These are phyloP conservation scores for Psettodes erumei DNA, from an alignment of 2,113 vertebrate genomes.

Conservation along the genomic window DNA sequence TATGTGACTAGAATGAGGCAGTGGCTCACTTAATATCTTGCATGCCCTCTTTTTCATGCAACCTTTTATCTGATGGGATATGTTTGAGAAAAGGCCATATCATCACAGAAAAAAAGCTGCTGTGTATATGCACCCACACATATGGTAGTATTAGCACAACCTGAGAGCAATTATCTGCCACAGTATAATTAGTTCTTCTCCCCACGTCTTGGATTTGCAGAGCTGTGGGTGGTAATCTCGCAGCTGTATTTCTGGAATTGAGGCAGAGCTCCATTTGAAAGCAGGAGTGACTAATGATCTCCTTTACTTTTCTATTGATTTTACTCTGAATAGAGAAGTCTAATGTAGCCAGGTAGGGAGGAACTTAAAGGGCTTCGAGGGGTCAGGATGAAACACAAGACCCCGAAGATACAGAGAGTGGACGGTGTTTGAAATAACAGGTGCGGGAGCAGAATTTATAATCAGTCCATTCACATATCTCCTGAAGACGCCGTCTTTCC, in stretches of 20 bases:
- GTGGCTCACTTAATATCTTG: slow-evolving; percentile 26
- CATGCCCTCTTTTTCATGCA: slow-evolving; percentile 46
- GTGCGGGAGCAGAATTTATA: slow-evolving; percentile 24
- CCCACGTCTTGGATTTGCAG: slow-evolving; percentile 62
- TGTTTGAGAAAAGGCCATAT: slow-evolving; percentile 33
- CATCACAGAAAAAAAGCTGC: slow-evolving; percentile 38
- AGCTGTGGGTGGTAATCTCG: slow-evolving; percentile 70
- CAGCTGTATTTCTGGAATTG: slow-evolving; percentile 62
- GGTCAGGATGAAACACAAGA: slow-evolving; percentile 34
- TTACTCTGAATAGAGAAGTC: slow-evolving; percentile 47
- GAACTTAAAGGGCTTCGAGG: slow-evolving; percentile 26
- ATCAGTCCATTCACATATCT: slow-evolving; percentile 46
- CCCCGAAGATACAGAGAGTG: slow-evolving; percentile 28
- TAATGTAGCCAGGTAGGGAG: slow-evolving; percentile 38
- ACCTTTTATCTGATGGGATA: slow-evolving; percentile 62
- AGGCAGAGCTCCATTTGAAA: slow-evolving; percentile 60
- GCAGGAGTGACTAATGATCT: slow-evolving; percentile 68
- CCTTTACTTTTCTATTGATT: slow-evolving; percentile 64
- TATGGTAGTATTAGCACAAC: slow-evolving; percentile 55
- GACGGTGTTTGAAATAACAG: slow-evolving; percentile 30
- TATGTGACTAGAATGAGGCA: slow-evolving; percentile 44
- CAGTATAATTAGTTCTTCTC: slow-evolving; percentile 74
- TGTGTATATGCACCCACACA: slow-evolving; percentile 60
- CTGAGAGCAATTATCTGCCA: slow-evolving; percentile 72
- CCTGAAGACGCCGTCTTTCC: slow-evolving; percentile 15